Evolutionary conservation across 2,888 invertebrate genomes (phyloP), one percentile per base, ranked within the genome.

Genomic region (Plusia festucae): DNA sequence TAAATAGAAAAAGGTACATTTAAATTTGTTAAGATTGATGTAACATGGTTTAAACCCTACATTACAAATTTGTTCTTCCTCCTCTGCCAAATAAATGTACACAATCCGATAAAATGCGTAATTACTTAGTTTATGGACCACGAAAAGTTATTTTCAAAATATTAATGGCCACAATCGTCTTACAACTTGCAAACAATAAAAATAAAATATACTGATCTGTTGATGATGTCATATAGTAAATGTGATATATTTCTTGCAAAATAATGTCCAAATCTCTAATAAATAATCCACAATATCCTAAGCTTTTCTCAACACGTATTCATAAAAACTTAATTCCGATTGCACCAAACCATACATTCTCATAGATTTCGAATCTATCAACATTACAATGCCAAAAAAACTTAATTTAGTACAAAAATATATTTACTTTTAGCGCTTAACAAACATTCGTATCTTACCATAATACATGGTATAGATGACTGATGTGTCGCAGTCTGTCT

Each of bases 141-240:
- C 57, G 53, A 6, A 52, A 60, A 76, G 46, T 64, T 70, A 81
- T 79, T 85, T 82, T 82, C 83, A 84, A 86, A 86, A 85, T 78
- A 85, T 83, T 82, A 89, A 92, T 91, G 91, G 92, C 91, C 91
- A 89, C 89, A 80, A 78, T 84, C 74, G 78, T 85, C 79, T 85
- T 79, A 79, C 72, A 75, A 78, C 69, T 78, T 78, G 65, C 60
- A 76, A 74, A 75, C 64, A 69, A 75, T 73, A 70, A 70, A 67
- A 67, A 73, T 72, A 60, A 68, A 68, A 76, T 70, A 75, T 60
- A 71, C 65, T 75, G 73, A 72, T 75, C 52, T 60, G 57, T 70
- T 70, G 66, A 71, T 70, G 66, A 77, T 74, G 73, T 79, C 62
- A 74, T 52, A 66, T 66, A 71, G 58, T 73, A 60, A 77, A 78